Base-by-base conservation (phyloP, 1,140 invertebrate genomes). In the Hypothenemus hampei region DNA sequence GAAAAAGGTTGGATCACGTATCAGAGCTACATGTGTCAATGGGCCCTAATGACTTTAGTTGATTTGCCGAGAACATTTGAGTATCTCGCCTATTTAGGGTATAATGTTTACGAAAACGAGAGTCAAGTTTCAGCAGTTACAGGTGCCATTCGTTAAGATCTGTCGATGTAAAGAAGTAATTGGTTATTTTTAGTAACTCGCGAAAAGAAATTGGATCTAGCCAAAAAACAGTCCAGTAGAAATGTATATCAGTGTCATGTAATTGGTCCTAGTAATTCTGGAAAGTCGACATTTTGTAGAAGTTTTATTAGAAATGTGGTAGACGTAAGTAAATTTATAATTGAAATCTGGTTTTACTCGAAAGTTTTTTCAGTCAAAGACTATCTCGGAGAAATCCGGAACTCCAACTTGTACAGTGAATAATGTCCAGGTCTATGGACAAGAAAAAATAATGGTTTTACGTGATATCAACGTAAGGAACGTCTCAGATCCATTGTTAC, bases 181-280 rank as follows among this genome's bases (percentile, higher is more conserved):
- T n/a, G n/a, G n/a, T n/a, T n/a, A n/a, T 13, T 18, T 47, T 16
- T 73, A 82, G 91, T 98, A 19, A 98, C 95, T 0, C 80, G 94
- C 58, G 94, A 98, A 60, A 95, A 97, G 65, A 89, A 89, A 71
- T 79, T 97, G 31, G 97, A 99, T 75, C 75, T 97, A 45, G 86
- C 87, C 31, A 98, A 98, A 70, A 93, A 92, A 64, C 94, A 97
- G 68, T 96, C 94, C 1, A 91, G 85, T 70, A 78, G 96, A 57
- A 97, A 91, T 72, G 94, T 98, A 6, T 99, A 98, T 71, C 86
- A 91, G 69, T 99, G 97, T 74, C 92, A 98, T 74, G 91, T 99
- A 1, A 93, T 99, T 69, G 97, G 97, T 3, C 88, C 91, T 2
- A 86, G 88, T 68, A 84, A 84, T 53, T 89, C 87, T 54, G 97